Evolutionary conservation across 2,797 vertebrate species (phyloP).

Genomic region (Tolypeutes matacus): DNA sequence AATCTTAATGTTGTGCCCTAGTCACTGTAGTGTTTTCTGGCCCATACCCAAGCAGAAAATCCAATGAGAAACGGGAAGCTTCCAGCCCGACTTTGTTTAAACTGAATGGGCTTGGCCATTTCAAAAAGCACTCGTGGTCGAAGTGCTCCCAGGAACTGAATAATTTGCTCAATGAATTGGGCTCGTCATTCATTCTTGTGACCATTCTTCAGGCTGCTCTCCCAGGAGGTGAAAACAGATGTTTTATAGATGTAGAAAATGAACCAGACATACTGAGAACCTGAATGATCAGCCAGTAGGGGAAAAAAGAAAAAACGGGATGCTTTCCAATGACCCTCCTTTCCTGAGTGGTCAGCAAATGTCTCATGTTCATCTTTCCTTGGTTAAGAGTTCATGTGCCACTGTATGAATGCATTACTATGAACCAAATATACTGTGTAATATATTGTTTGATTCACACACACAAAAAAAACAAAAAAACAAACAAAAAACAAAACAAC

Average conservation of each 20-base stretch:
- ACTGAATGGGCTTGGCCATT: not conserved
- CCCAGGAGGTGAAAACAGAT: not conserved
- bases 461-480: no score
- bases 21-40: not conserved
- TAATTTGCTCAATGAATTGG: not conserved
- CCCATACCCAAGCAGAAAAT: not conserved
- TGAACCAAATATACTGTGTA: no score
- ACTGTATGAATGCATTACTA: no score
- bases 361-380: slow-evolving; percentile 45
- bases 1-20: not conserved
- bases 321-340: not conserved
- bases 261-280: not conserved
- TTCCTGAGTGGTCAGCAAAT: slow-evolving; percentile 55
- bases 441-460: no score
- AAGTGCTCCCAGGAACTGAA: not conserved
- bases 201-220: not conserved
- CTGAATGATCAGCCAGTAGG: not conserved
- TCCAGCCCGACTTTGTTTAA: not conserved
- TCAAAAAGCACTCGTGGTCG: not conserved
- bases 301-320: not conserved
- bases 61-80: not conserved
- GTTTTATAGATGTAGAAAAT: not conserved
- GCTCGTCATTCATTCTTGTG: not conserved
- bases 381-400: slow-evolving; percentile 68
- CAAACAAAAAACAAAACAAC: no score